A percentile compares a stretch with the other conserved stretches of the same genome.
These are phyloP conservation scores for Muraenolepis orangiensis DNA, from an alignment of 2,797 vertebrate species.

Conservation along the genomic window DNA sequence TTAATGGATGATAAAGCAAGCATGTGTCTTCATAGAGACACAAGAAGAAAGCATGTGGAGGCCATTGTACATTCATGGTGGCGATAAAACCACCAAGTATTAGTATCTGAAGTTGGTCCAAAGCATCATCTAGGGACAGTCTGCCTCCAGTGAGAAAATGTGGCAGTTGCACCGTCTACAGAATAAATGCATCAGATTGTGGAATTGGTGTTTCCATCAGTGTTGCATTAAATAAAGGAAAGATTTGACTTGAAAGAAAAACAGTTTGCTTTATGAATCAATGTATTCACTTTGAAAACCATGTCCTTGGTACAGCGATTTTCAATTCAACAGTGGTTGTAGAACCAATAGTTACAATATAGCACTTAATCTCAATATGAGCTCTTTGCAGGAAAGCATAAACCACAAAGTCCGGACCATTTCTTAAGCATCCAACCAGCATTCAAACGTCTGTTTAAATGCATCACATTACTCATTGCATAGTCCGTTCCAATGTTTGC, in stretches of 20 bases:
- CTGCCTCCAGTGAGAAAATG: background rate
- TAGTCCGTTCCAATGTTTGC: background rate
- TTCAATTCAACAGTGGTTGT: background rate
- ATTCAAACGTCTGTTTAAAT: background rate
- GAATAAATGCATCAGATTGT: background rate
- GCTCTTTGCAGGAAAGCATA: background rate
- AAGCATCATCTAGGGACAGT: background rate
- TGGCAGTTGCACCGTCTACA: background rate
- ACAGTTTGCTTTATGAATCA: background rate
- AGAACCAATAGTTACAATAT: background rate
- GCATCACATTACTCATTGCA: background rate
- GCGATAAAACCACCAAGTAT: background rate
- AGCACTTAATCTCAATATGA: conserved; percentile 1
- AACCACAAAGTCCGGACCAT: background rate
- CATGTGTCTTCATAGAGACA: background rate
- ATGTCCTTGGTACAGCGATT: conserved; percentile 20
- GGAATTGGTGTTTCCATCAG: background rate
- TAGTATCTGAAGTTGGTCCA: background rate
- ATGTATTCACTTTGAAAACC: conserved; percentile 53
- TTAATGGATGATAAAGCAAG: too few species aligned
- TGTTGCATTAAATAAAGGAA: background rate
- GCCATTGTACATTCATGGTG: background rate
- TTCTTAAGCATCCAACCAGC: background rate
- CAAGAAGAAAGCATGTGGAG: background rate
- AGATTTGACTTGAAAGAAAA: background rate